Conservation (phyloP, 2,888 invertebrate species). For the Artemia sinica region DNA sequence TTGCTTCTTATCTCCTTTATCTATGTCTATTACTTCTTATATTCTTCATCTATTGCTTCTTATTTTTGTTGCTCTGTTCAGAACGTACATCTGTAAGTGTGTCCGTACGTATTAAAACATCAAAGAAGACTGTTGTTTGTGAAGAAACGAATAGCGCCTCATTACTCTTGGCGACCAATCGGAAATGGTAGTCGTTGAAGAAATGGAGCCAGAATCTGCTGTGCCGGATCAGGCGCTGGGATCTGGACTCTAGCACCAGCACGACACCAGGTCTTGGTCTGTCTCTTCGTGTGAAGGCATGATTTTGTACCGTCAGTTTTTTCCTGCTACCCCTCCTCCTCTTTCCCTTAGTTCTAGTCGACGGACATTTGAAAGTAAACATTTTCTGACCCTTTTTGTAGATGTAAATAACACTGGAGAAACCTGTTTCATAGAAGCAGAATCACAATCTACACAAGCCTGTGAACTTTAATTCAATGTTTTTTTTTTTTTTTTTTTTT, state of each 20-base stretch:
- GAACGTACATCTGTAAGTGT: constrained; percentile 18
- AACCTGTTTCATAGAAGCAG: too few relatives aligned
- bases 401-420: too few relatives aligned
- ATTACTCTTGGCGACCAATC: constrained; percentile 3
- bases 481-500: too few relatives aligned
- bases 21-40: neutral
- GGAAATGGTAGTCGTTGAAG: neutral
- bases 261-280: neutral
- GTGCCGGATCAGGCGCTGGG: constrained; percentile 5
- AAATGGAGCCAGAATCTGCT: neutral
- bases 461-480: too few relatives aligned
- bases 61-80: constrained; percentile 11
- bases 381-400: too few relatives aligned
- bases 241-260: neutral
- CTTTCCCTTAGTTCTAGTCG: too few relatives aligned
- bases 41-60: neutral
- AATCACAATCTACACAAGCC: too few relatives aligned
- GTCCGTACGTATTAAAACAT: constrained; percentile 16
- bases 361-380: too few relatives aligned
- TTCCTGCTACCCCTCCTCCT: constrained; percentile 5
- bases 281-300: constrained; percentile 6
- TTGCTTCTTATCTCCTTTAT: neutral
- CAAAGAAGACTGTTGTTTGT: neutral
- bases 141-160: neutral
- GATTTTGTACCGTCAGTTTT: neutral